These are phyloP conservation scores for Bubalus kerabau DNA, from an alignment of 2,113 vertebrate genomes.

Conservation along the genomic window DNA sequence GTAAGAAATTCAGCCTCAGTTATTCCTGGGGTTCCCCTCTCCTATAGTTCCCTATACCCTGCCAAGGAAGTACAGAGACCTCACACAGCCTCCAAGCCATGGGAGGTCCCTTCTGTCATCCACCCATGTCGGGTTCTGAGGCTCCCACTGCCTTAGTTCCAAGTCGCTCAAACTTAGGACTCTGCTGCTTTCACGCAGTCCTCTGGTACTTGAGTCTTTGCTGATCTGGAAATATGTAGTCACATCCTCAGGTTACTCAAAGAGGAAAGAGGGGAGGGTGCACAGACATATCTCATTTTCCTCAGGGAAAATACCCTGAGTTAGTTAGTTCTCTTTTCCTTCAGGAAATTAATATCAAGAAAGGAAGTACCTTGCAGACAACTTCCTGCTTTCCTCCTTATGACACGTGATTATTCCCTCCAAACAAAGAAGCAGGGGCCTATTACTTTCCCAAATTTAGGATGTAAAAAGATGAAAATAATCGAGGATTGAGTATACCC, in stretches of 20 bases:
- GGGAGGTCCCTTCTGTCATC: background rate
- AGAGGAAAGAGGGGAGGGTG: background rate
- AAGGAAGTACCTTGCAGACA: slow-evolving; percentile 13
- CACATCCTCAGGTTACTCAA: background rate
- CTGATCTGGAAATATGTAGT: background rate
- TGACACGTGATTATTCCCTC: background rate
- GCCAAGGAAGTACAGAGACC: background rate
- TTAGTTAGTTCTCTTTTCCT: background rate
- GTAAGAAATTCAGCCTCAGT: slow-evolving; percentile 1
- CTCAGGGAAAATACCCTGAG: background rate
- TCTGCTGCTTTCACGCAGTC: background rate
- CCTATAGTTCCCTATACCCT: fast-evolving
- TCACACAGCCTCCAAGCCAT: background rate
- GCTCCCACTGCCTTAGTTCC: background rate
- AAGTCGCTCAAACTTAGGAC: background rate
- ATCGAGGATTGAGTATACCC: background rate
- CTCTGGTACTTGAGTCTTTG: background rate
- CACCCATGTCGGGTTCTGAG: background rate
- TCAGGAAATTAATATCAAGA: background rate
- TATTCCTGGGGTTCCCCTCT: background rate
- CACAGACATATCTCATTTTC: background rate
- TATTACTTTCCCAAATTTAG: background rate
- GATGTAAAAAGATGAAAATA: slow-evolving; percentile 2
- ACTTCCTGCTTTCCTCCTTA: slow-evolving; percentile 52
- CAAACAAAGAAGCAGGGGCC: background rate